Evolutionary conservation across 2,888 invertebrate species (phyloP).

Genomic region (Melipona bicolor): DNA sequence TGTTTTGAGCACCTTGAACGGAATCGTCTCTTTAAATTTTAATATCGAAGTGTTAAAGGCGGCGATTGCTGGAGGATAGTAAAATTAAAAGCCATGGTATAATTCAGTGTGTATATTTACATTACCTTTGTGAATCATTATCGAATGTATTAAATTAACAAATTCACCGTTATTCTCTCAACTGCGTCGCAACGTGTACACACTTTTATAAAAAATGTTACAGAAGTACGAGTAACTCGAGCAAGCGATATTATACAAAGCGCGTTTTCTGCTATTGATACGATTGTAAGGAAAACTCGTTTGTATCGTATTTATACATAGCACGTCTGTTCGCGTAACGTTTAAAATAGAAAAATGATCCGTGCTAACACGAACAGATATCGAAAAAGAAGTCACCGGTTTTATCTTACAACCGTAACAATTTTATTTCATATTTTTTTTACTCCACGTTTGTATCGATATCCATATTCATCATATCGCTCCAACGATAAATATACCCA

Average conservation of each 20-base stretch:
- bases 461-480: slow-evolving; percentile 50
- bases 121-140: slow-evolving; percentile 56
- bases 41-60: background rate
- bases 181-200: slow-evolving; percentile 33
- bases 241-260: slow-evolving; percentile 73
- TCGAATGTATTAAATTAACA: slow-evolving; percentile 66
- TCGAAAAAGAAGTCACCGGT: slow-evolving; percentile 18
- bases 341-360: slow-evolving; percentile 1
- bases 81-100: background rate
- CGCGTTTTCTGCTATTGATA: slow-evolving; percentile 48
- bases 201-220: slow-evolving; percentile 66
- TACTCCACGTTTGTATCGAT: slow-evolving; percentile 48
- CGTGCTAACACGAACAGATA: background rate
- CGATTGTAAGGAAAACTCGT: slow-evolving; percentile 62
- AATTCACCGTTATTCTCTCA: slow-evolving; percentile 34
- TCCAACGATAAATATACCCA: slow-evolving; percentile 47
- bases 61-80: background rate
- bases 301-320: background rate
- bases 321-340: background rate
- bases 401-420: slow-evolving; percentile 58
- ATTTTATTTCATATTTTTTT: slow-evolving; percentile 40
- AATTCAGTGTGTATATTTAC: slow-evolving; percentile 63
- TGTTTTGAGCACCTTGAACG: background rate
- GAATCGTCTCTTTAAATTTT: background rate
- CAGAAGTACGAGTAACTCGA: slow-evolving; percentile 56